Conservation (phyloP, 2,888 invertebrate species). For the Callyntrura sp. region DNA sequence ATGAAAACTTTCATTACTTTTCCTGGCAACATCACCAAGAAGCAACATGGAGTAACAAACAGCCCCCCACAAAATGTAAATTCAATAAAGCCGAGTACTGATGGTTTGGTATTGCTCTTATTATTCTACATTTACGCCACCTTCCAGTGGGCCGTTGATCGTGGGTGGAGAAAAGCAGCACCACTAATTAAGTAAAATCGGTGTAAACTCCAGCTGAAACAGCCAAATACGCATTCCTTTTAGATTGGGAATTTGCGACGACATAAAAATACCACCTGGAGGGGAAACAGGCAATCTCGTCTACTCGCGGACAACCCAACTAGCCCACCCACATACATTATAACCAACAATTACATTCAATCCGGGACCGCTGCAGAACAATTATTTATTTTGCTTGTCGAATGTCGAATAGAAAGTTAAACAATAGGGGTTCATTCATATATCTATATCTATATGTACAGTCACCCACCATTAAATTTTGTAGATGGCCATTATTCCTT, state of each 20-base stretch:
- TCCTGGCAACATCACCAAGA: neutral
- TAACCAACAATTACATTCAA: neutral
- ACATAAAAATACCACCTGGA: slow-evolving; percentile 40
- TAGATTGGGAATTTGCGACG: neutral
- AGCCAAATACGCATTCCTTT: neutral
- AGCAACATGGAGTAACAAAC: neutral
- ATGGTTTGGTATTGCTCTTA: too few species aligned
- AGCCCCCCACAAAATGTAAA: neutral
- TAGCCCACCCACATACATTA: neutral
- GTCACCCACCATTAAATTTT: neutral
- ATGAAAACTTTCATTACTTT: too few species aligned
- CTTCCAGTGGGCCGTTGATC: too few species aligned
- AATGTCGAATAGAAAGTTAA: slow-evolving; percentile 1
- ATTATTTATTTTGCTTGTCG: slow-evolving; percentile 32
- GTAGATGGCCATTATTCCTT: neutral
- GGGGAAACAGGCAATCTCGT: slow-evolving; percentile 39
- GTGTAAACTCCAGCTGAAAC: neutral
- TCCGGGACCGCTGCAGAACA: neutral
- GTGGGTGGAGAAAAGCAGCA: neutral
- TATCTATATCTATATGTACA: too few species aligned
- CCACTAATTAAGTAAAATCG: slow-evolving; percentile 1
- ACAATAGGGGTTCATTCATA: slow-evolving; percentile 45
- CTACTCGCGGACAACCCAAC: neutral
- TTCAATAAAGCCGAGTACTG: neutral
- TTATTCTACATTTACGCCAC: too few species aligned